Conservation (phyloP, 2,113 vertebrate species). For the Poeciliopsis prolifica region DNA sequence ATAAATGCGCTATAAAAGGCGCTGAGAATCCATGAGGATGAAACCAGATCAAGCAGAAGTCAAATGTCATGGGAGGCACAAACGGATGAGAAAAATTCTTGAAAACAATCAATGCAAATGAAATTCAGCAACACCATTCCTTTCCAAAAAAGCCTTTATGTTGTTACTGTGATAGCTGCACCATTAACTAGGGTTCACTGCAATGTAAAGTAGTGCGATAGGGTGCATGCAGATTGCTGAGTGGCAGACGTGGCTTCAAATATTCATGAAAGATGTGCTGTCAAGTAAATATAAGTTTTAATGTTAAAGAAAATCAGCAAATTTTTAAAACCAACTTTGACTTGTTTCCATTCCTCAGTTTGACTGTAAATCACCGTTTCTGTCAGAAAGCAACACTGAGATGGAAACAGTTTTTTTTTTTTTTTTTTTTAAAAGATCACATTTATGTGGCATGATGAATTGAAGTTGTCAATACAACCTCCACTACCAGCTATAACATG, state of each 20-base stretch:
- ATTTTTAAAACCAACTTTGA: not conserved
- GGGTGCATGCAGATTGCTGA: not conserved
- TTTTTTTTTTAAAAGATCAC: not conserved
- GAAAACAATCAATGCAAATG: not conserved
- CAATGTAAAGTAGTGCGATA: not conserved
- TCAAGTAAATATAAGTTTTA: not conserved
- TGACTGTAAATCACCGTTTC: conserved; percentile 1
- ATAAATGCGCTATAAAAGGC: conserved; percentile 19
- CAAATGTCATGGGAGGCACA: not conserved
- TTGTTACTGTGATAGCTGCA: not conserved
- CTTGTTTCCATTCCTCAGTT: not conserved
- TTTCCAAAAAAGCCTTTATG: not conserved
- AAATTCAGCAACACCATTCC: not conserved
- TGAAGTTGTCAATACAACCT: not conserved
- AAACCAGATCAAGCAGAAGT: conserved; percentile 11
- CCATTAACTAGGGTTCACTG: not conserved
- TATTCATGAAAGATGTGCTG: conserved; percentile 1
- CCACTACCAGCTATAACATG: not conserved
- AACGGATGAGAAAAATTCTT: not conserved
- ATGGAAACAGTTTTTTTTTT: not conserved
- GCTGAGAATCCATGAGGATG: conserved; percentile 8
- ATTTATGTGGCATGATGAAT: not conserved
- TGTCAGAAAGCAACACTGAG: not conserved
- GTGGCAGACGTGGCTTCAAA: conserved; percentile 4
- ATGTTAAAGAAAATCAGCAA: not conserved